Evolutionary conservation across 2,797 vertebrate species (phyloP).

Genomic region (Emydoidea blandingii): DNA sequence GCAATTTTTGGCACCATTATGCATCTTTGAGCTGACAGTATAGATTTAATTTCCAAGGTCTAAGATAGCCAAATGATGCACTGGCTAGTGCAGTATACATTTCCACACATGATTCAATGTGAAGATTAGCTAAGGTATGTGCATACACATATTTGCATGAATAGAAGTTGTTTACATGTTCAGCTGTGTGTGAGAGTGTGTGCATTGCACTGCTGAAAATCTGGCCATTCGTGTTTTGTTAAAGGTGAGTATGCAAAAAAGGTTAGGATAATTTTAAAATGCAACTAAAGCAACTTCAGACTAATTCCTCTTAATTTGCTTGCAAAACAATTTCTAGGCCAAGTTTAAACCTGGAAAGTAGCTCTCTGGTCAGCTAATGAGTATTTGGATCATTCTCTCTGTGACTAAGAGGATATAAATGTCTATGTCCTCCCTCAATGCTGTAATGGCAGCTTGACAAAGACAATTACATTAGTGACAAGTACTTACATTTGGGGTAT

Average conservation of each 20-base stretch:
- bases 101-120: neutral
- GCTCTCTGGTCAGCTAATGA: neutral
- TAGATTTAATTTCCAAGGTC: neutral
- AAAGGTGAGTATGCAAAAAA: neutral
- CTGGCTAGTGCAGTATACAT: neutral
- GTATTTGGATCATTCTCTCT: neutral
- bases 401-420: neutral
- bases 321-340: neutral
- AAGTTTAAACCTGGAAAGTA: neutral
- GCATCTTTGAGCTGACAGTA: neutral
- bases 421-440: neutral
- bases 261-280: neutral
- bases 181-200: neutral
- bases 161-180: neutral
- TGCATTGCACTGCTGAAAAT: neutral
- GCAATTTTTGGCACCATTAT: too few relatives aligned
- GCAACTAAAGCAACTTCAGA: neutral
- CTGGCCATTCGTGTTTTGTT: neutral
- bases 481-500: neutral
- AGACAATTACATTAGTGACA: neutral
- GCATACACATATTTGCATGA: neutral
- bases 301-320: neutral
- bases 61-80: neutral
- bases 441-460: neutral
- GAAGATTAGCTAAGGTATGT: neutral